phyloP scores from a whole-genome alignment of 2,797 vertebrate genomes.

The Alosa sapidissima region DNA sequence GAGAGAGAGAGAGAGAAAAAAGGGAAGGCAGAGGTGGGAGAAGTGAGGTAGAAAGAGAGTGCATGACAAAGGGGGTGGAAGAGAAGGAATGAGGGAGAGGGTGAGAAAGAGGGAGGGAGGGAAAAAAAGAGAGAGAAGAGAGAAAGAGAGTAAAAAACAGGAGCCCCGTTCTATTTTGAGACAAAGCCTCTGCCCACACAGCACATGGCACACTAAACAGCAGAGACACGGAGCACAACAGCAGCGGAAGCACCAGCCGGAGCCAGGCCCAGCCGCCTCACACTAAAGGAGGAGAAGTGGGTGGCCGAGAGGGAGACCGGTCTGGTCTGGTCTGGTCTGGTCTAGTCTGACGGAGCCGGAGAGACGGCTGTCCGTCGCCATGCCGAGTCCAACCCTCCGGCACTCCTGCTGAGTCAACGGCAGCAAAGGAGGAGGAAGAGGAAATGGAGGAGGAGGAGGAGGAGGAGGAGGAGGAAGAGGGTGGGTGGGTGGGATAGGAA shows the following conservation, averaged over 20 bases:
- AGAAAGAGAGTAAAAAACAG: background rate
- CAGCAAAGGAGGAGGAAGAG: background rate
- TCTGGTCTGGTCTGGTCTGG: background rate
- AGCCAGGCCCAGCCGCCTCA: background rate
- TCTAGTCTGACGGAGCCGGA: background rate
- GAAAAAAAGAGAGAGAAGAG: background rate
- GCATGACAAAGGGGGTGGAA: background rate
- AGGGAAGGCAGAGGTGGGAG: background rate
- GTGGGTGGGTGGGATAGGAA: background rate
- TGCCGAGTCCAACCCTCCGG: background rate
- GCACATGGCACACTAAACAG: conserved; percentile 1
- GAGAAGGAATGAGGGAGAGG: background rate
- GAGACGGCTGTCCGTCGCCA: conserved; percentile 17
- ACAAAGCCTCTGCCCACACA: conserved; percentile 28
- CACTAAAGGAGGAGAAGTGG: background rate
- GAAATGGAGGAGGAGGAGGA: background rate
- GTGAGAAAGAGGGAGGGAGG: background rate
- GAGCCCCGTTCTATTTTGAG: conserved; percentile 36
- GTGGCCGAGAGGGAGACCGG: background rate
- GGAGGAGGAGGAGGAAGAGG: background rate
- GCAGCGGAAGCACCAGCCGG: background rate
- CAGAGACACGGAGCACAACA: background rate
- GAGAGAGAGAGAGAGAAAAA: background rate
- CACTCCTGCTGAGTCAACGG: conserved; percentile 18
- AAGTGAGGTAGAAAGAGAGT: background rate